Base-by-base conservation (phyloP, 2,113 vertebrate genomes). In the Phalacrocorax pelagicus region DNA sequence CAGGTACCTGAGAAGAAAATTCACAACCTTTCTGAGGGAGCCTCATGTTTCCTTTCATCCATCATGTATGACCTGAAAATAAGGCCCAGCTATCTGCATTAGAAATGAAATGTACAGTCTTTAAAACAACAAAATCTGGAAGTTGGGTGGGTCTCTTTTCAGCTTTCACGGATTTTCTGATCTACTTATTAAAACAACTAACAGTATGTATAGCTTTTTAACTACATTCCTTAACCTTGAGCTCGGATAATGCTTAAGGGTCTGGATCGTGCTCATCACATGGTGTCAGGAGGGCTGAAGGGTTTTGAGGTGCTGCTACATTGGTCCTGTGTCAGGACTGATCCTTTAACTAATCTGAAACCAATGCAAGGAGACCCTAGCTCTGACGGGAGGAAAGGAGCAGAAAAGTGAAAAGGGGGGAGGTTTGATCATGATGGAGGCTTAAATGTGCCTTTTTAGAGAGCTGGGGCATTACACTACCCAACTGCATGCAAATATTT, bases 181-280 rank as follows among this genome's bases (percentile, higher is more conserved):
- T 46, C 9, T 8, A 1, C 23, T 61, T 82, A 17, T 2, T 30
- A 46, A 86, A 90, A 6, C 20, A 47, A 12, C 46, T 54, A 52
- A 5, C 24, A 24, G 12, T 32, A 36, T 23, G 8, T 47, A 2
- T 61, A 65, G 44, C 12, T 61, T 72, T 10, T 72, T 11, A 44
- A 26, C 55, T 40, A 11, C 12, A 11, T 3, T 59, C 11, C 26
- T 36, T 63, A 49, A 29, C 27, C 21, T 51, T 61, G 49, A 82
- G 30, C 27, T 74, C 7, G 2, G 7, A 6, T 55, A 81, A 71
- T 0, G 0, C 20, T 49, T 54, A 32, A 57, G 29, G 4, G 2
- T 61, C 54, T 36, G 20, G 19, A 34, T 40, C 34, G 24, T 11
- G 4, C 58, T 40, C n/a, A 22, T 62, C 10, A 5, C 34, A 3